These are phyloP conservation scores for Hetaerina americana DNA, from an alignment of 1,140 invertebrate species.

Conservation along the genomic window DNA sequence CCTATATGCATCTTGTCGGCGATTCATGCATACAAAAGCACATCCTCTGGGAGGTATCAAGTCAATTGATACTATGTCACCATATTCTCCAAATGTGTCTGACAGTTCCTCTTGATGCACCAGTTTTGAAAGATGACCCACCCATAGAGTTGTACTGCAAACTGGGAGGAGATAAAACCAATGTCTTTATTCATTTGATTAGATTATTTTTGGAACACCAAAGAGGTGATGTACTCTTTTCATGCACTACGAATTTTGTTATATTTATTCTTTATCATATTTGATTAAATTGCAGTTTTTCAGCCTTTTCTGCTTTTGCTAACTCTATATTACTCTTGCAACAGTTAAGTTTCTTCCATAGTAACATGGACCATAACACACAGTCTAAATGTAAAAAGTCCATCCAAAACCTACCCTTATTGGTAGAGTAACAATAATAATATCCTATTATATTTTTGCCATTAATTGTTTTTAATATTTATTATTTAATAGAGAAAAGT, in stretches of 20 bases:
- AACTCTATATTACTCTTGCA: no score
- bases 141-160: conserved; percentile 94
- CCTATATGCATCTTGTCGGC: conserved; percentile 77
- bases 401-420: no score
- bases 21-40: conserved; percentile 93
- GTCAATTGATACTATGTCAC: conserved; percentile 85
- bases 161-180: conserved; percentile 44
- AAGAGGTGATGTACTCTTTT: not conserved
- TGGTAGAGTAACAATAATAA: no score
- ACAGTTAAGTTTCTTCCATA: no score
- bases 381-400: no score
- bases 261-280: no score
- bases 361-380: no score
- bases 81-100: conserved; percentile 82
- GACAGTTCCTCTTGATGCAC: conserved; percentile 87
- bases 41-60: conserved; percentile 90
- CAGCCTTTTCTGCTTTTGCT: no score
- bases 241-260: no score
- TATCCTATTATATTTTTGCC: no score
- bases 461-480: not conserved
- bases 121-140: conserved; percentile 89
- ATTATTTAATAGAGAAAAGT: not conserved
- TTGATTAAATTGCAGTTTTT: no score
- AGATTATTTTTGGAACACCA: not conserved
- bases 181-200: not conserved